Percentiles rank a stretch among this genome's conserved stretches.
Evolutionary conservation across 2,113 vertebrate genomes (phyloP).

Genomic region (Alaudala cheleensis): DNA sequence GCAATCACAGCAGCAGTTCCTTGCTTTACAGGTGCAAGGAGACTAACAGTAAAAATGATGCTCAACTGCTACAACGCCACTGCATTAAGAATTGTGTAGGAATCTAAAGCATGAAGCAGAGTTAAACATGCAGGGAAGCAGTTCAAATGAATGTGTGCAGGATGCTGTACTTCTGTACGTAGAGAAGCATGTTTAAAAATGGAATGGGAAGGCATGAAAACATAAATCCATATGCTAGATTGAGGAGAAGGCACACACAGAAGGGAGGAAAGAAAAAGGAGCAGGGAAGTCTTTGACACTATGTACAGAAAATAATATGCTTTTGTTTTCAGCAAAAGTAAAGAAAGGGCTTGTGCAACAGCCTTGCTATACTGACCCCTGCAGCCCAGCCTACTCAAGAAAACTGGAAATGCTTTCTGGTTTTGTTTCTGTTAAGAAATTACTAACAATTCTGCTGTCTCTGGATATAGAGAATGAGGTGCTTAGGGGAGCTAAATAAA

Average conservation of each 20-base stretch:
- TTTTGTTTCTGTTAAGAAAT: not conserved
- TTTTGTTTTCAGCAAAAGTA: not conserved
- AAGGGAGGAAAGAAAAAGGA: not conserved
- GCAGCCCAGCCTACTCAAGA: not conserved
- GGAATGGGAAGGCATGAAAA: not conserved
- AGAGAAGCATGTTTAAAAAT: not conserved
- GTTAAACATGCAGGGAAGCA: not conserved
- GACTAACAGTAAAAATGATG: not conserved
- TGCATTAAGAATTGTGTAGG: not conserved
- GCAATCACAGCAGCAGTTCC: not conserved
- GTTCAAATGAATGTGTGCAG: not conserved
- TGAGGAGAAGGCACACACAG: not conserved
- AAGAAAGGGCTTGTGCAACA: not conserved
- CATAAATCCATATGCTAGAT: not conserved
- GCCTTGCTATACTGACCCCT: constrained; percentile 25
- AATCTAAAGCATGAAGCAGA: not conserved
- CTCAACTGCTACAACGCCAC: not conserved
- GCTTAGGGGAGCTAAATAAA: not conserved
- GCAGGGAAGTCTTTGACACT: not conserved
- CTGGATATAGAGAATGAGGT: not conserved
- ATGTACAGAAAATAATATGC: rapidly evolving
- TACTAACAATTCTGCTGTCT: not conserved
- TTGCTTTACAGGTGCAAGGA: not conserved
- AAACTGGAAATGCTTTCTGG: not conserved
- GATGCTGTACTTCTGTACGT: not conserved